Conservation (phyloP, 1,140 invertebrate genomes). For the Apocrypta bakeri region DNA sequence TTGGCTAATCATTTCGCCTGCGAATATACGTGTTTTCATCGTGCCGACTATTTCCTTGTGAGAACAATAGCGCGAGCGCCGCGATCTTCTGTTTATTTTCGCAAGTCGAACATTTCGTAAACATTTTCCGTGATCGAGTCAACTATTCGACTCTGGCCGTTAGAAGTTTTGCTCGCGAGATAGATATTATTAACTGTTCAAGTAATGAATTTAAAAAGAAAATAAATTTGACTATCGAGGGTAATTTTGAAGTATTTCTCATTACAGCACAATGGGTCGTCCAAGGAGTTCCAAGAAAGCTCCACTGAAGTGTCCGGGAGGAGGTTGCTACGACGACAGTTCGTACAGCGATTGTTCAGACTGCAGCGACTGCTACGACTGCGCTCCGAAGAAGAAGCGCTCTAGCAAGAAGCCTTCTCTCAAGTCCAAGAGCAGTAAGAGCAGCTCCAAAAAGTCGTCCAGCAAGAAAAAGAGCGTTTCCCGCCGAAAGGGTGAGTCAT, state of each 20-base stretch:
- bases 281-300: neutral
- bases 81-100: neutral
- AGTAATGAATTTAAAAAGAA: too few relatives aligned
- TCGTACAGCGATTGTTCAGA: slow-evolving; percentile 28
- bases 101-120: neutral
- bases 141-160: neutral
- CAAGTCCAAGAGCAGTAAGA: neutral
- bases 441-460: slow-evolving; percentile 4
- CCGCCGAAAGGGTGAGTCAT: slow-evolving; percentile 28
- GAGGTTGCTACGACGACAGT: slow-evolving; percentile 1
- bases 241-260: too few relatives aligned
- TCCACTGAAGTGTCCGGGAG: neutral
- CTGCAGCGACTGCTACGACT: slow-evolving; percentile 33
- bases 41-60: too few relatives aligned
- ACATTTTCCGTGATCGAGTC: neutral
- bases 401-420: neutral
- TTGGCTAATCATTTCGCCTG: too few relatives aligned
- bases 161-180: neutral
- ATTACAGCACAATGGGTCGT: slow-evolving; percentile 22
- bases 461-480: slow-evolving; percentile 18
- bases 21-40: too few relatives aligned
- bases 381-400: slow-evolving; percentile 5
- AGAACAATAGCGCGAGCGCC: neutral
- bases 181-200: too few relatives aligned
- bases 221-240: too few relatives aligned